phyloP scores from a whole-genome alignment of 2,888 invertebrate genomes.

The Eumerus sabulonum region DNA sequence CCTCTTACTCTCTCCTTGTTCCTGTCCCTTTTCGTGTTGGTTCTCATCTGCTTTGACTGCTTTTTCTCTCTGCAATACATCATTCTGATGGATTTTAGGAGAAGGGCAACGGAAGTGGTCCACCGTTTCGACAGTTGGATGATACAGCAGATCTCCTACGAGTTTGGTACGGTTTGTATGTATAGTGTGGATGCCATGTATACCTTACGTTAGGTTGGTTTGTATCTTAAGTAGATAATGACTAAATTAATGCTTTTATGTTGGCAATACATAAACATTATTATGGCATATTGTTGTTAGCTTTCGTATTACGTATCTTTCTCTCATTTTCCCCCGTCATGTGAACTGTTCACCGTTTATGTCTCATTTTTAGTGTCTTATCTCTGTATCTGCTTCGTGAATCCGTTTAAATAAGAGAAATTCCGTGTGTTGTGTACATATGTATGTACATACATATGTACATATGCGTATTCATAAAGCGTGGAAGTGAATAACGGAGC shows the following conservation, averaged over 20 bases:
- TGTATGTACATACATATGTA: too few relatives aligned
- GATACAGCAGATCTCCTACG: slow-evolving; percentile 7
- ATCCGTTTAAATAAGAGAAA: slow-evolving; percentile 8
- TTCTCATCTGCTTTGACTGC: slow-evolving; percentile 58
- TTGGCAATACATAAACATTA: slow-evolving; percentile 78
- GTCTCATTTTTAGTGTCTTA: slow-evolving; percentile 8
- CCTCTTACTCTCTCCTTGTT: too few relatives aligned
- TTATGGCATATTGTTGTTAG: slow-evolving; percentile 69
- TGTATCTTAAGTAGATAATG: slow-evolving; percentile 79
- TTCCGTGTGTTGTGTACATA: background rate
- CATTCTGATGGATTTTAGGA: background rate
- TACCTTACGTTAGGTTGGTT: slow-evolving; percentile 71
- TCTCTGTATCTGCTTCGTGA: slow-evolving; percentile 5
- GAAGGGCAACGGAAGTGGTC: too few relatives aligned
- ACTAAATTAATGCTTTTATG: slow-evolving; percentile 79
- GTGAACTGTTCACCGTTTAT: slow-evolving; percentile 29
- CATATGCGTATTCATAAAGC: too few relatives aligned
- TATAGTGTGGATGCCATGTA: slow-evolving; percentile 64
- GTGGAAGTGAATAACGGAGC: too few relatives aligned
- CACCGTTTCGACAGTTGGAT: slow-evolving; percentile 48
- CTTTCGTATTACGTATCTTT: slow-evolving; percentile 62
- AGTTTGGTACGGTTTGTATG: slow-evolving; percentile 22
- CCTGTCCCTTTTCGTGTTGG: slow-evolving; percentile 15
- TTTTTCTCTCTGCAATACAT: slow-evolving; percentile 50
- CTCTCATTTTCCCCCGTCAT: slow-evolving; percentile 16